phyloP scores from a whole-genome alignment of 1,140 invertebrate species.

The Ctenoplectra terminalis region DNA sequence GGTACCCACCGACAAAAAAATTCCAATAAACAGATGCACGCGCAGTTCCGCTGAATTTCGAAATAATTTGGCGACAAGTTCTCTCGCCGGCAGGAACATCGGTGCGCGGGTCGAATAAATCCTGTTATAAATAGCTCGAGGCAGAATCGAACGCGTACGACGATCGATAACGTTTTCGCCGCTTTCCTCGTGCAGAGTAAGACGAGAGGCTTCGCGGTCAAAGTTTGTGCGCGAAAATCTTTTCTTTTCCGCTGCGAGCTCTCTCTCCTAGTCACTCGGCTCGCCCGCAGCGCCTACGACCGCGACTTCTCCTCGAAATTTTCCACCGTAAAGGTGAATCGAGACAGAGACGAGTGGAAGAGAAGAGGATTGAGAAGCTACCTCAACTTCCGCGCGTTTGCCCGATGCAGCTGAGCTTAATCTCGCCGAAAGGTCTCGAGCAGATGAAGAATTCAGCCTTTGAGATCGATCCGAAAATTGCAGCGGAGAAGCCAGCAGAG shows the following conservation, averaged over 20 bases:
- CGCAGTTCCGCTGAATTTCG: not conserved
- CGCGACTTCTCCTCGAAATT: conserved; percentile 57
- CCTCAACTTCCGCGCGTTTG: conserved; percentile 24
- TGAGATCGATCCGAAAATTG: conserved; percentile 34
- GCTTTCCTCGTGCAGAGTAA: not conserved
- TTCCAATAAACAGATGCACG: no score
- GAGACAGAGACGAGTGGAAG: not conserved
- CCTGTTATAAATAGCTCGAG: conserved; percentile 15
- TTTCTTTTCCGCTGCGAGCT: not conserved
- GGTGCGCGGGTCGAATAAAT: not conserved
- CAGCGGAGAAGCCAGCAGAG: not conserved
- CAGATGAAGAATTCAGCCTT: conserved; percentile 24
- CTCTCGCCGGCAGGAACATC: not conserved
- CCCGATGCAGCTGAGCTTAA: conserved; percentile 42
- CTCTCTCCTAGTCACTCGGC: not conserved
- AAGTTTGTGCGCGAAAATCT: not conserved
- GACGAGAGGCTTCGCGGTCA: not conserved
- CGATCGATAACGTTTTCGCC: conserved; percentile 1
- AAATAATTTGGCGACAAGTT: conserved; percentile 14
- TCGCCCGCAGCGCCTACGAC: conserved; percentile 10
- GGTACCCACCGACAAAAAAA: no score
- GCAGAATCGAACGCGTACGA: not conserved
- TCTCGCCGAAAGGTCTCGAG: conserved; percentile 25
- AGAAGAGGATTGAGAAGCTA: not conserved
- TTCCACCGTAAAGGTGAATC: not conserved